Conservation (phyloP, 2,113 vertebrate genomes). For the Muntiacus muntjak region DNA sequence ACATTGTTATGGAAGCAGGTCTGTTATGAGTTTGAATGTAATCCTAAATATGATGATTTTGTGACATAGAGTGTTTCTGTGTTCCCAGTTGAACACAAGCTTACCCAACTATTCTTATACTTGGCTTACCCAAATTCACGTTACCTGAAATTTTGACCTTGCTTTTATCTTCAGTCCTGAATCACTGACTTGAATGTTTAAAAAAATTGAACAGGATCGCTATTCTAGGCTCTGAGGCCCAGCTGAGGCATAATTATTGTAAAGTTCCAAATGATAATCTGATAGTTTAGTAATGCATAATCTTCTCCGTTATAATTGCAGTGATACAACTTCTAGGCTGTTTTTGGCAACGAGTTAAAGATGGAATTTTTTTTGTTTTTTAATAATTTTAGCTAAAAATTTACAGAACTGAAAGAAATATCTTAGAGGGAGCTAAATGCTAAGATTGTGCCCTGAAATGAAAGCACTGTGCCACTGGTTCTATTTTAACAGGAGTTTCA, state of each 20-base stretch:
- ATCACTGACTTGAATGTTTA: constrained; percentile 4
- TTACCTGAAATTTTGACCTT: constrained; percentile 18
- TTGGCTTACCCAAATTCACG: neutral
- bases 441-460: neutral
- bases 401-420: constrained; percentile 25
- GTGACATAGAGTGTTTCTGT: neutral
- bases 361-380: neutral
- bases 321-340: neutral
- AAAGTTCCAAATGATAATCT: neutral
- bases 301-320: neutral
- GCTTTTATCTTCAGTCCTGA: neutral
- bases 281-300: neutral
- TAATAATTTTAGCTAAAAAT: constrained; percentile 38
- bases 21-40: neutral
- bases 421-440: neutral
- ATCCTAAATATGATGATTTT: neutral
- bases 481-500: constrained; percentile 90
- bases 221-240: neutral
- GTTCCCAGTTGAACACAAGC: neutral
- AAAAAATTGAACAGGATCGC: neutral
- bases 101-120: neutral
- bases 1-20: neutral
- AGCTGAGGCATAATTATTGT: neutral
- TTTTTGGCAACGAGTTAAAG: neutral
- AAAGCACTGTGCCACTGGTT: constrained; percentile 27